Base-by-base conservation (phyloP, 1,140 invertebrate species). In the Tetramorium alpestre region DNA sequence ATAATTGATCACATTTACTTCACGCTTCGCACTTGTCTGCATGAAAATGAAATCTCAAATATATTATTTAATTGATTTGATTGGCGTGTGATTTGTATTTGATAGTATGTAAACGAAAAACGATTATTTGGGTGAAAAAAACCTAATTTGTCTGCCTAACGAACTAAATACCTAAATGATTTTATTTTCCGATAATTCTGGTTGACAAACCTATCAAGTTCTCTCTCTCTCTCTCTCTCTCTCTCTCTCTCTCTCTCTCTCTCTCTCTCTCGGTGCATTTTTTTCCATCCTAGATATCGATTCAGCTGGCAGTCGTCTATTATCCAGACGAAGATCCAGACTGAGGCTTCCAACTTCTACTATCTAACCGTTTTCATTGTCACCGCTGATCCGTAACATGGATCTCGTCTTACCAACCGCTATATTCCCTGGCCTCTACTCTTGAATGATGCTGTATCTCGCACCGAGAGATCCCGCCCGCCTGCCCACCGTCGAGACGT, bases 401-500 rank as follows among this genome's bases (percentile, higher is more conserved):
- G n/a, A 84, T 84, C 54, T 33, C 54, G 41, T 49, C 28, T 60
- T 84, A 84, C 54, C 69, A 60, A 60, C 69, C 69, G n/a, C 78
- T 69, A 81, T 84, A 73, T 70, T 73, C 69, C 8, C 67, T 13
- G 69, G 69, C 33, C 10, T 70, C 54, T 60, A 84, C 41, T 84
- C 41, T 72, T 84, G 80, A 84, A 84, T n/a, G 25, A 13, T n/a
- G 41, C 80, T 84, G 69, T 84, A 84, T 75, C 69, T 84, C 47
- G 62, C 47, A 49, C 33, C 62, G 77, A 56, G 87, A 85, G 33
- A 33, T 33, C 33, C 33, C 33, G 85, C 84, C 69, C 62, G 76
- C 84, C 75, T 58, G 41, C 84, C 51, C 47, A 69, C 65, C 47
- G 84, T 75, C 73, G 84, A 90, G 81, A 90, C 56, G 89, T 91